Conservation (phyloP, 2,888 invertebrate species). For the Lingula anatina region DNA sequence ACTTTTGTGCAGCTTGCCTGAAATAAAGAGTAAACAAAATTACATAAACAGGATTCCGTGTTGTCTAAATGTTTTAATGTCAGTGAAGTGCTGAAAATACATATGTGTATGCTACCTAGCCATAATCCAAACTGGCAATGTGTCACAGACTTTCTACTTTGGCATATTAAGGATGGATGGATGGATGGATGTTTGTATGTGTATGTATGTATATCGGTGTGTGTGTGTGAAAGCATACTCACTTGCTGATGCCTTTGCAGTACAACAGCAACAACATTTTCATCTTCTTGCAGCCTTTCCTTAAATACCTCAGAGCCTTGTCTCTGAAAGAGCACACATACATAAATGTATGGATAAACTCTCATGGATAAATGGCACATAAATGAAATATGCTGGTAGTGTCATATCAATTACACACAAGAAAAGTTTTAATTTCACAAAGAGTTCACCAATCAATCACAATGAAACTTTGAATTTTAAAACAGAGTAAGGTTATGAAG, state of each 20-base stretch:
- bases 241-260: constrained; percentile 48
- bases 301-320: constrained; percentile 47
- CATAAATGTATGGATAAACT: background rate
- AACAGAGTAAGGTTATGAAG: too few species aligned
- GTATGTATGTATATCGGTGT: background rate
- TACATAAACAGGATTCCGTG: background rate
- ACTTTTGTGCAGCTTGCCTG: constrained; percentile 39
- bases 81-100: background rate
- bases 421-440: background rate
- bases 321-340: constrained; percentile 32
- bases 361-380: background rate
- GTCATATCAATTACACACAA: too few species aligned
- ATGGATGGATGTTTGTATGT: too few species aligned
- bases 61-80: background rate
- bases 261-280: constrained; percentile 37
- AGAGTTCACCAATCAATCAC: too few species aligned
- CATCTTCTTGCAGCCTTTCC: constrained; percentile 49
- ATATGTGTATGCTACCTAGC: too few species aligned
- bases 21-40: constrained; percentile 8
- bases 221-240: constrained; percentile 16
- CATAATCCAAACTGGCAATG: too few species aligned
- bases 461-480: too few species aligned
- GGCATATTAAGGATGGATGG: too few species aligned
- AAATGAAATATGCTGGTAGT: too few species aligned
- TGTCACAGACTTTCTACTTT: too few species aligned